These are phyloP conservation scores for Forbesichthys agassizii DNA, from an alignment of 2,113 vertebrate genomes.

Conservation along the genomic window DNA sequence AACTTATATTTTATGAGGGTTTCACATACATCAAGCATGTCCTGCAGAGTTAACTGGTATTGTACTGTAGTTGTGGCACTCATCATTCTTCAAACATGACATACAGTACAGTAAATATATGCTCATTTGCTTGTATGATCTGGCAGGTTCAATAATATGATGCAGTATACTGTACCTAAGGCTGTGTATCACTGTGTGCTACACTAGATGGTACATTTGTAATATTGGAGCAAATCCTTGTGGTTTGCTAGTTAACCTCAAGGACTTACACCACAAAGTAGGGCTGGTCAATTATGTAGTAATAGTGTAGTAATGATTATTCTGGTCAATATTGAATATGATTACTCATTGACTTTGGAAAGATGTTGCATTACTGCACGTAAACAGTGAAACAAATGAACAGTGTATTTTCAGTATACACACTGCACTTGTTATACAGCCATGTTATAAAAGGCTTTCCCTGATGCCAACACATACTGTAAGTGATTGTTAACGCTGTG, in stretches of 20 bases:
- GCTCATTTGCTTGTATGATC: background rate
- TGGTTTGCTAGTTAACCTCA: background rate
- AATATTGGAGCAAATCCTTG: conserved; percentile 8
- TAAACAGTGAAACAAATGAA: too few relatives aligned
- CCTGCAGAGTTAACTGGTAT: background rate
- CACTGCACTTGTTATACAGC: too few relatives aligned
- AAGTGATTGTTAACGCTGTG: too few relatives aligned
- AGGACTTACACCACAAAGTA: too few relatives aligned
- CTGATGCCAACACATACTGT: too few relatives aligned
- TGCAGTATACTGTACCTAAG: background rate
- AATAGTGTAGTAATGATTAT: too few relatives aligned
- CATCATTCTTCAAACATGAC: conserved; percentile 11
- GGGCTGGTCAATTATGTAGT: too few relatives aligned
- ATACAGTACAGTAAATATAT: background rate
- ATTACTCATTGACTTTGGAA: too few relatives aligned
- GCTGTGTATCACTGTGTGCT: background rate
- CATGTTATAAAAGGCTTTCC: too few relatives aligned
- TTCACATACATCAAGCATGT: conserved; percentile 4
- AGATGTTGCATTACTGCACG: too few relatives aligned
- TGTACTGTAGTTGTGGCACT: conserved; percentile 17
- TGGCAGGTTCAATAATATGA: background rate
- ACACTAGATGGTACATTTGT: conserved; percentile 16
- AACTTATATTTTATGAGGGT: background rate
- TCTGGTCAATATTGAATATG: too few relatives aligned
- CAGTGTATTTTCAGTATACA: too few relatives aligned